Evolutionary conservation across 2,113 vertebrate species (phyloP).

Genomic region (Diphyllodes magnificus): DNA sequence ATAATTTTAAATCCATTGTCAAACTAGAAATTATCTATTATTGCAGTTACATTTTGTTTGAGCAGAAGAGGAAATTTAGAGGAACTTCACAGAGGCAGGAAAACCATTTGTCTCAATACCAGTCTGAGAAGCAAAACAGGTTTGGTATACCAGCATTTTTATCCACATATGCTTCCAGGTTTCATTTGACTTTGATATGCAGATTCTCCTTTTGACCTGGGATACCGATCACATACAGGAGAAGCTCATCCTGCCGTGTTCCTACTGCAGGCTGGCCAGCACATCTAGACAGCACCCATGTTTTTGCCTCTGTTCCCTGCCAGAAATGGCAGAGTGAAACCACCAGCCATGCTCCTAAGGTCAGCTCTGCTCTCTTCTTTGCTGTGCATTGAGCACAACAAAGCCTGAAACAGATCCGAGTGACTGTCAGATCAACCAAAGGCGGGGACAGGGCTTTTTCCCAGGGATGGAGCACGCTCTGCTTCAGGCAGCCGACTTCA

Average conservation of each 20-base stretch:
- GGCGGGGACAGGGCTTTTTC: rapidly evolving
- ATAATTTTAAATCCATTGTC: not conserved
- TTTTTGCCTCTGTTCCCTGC: not conserved
- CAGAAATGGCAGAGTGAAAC: not conserved
- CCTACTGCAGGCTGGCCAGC: not conserved
- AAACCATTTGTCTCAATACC: not conserved
- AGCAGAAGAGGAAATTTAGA: not conserved
- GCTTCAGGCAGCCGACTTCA: not conserved
- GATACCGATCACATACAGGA: rapidly evolving
- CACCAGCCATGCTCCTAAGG: not conserved
- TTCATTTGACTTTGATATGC: not conserved
- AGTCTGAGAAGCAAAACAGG: not conserved
- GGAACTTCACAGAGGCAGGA: not conserved
- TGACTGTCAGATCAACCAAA: not conserved
- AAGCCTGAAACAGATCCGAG: not conserved
- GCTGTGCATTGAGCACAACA: not conserved
- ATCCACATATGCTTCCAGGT: not conserved
- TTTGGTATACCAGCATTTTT: not conserved
- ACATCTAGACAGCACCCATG: rapidly evolving
- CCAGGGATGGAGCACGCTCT: not conserved
- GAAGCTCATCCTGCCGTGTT: rapidly evolving
- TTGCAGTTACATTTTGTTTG: not conserved
- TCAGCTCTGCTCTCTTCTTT: not conserved
- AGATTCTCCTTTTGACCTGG: not conserved
- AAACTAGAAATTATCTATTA: not conserved